Conservation (phyloP, 2,797 vertebrate genomes). For the Sebastes umbrosus region DNA sequence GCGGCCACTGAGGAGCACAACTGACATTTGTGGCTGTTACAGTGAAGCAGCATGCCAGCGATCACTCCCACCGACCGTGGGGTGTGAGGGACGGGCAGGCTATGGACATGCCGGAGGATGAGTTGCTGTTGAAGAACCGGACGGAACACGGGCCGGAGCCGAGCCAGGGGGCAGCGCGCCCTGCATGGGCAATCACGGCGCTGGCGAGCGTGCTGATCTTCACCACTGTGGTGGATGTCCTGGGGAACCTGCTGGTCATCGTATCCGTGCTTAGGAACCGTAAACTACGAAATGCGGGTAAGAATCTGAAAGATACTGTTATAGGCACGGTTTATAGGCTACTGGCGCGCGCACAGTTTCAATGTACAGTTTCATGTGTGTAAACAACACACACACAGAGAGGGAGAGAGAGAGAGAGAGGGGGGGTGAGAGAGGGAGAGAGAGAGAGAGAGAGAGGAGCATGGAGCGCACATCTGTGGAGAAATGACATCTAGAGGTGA, state of each 20-base stretch:
- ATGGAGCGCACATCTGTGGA: background rate
- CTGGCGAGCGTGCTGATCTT: slow-evolving; percentile 87
- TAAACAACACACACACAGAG: background rate
- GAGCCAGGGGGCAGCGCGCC: slow-evolving; percentile 65
- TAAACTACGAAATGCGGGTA: slow-evolving; percentile 88
- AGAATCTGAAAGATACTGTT: slow-evolving; percentile 42
- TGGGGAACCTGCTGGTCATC: slow-evolving; percentile 88
- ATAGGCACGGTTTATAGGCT: background rate
- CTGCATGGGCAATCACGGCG: slow-evolving; percentile 80
- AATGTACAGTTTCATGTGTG: background rate
- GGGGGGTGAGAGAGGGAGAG: no score
- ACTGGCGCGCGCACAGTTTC: background rate
- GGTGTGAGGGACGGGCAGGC: background rate
- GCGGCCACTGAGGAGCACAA: background rate
- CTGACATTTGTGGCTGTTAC: background rate
- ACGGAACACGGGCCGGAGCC: slow-evolving; percentile 58
- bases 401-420: background rate
- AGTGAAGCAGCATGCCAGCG: slow-evolving; percentile 11
- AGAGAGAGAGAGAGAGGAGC: no score
- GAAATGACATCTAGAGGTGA: background rate
- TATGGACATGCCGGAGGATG: slow-evolving; percentile 81
- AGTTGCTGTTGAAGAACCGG: slow-evolving; percentile 75
- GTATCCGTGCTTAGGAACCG: slow-evolving; percentile 85
- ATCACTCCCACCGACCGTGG: background rate
- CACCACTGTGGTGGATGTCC: slow-evolving; percentile 86